phyloP scores from a whole-genome alignment of 2,797 vertebrate genomes.

The Etheostoma perlongum region DNA sequence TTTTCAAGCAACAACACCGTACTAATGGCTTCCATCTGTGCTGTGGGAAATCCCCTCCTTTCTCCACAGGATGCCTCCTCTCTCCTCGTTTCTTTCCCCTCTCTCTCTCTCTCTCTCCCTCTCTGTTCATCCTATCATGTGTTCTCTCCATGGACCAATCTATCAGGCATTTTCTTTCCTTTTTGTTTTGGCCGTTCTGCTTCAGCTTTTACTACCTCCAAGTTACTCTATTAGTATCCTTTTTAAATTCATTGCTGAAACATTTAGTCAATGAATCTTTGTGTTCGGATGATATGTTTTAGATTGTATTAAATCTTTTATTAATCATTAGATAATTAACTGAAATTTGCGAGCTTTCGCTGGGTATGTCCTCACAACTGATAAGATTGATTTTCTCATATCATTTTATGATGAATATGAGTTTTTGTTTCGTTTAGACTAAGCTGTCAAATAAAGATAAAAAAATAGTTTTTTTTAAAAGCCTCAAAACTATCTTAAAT shows the following conservation, averaged over 20 bases:
- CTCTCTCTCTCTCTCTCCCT: slow-evolving; percentile 48
- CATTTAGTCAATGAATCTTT: slow-evolving; percentile 1
- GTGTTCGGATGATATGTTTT: slow-evolving; percentile 21
- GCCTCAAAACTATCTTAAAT: background rate
- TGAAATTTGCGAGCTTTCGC: slow-evolving; percentile 1
- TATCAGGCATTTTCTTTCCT: slow-evolving; percentile 67
- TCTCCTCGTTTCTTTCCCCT: slow-evolving; percentile 63
- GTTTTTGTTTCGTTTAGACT: background rate
- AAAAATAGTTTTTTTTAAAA: background rate
- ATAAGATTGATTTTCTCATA: background rate
- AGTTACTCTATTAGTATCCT: slow-evolving; percentile 34
- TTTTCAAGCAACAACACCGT: slow-evolving; percentile 82
- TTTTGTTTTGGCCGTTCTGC: slow-evolving; percentile 63
- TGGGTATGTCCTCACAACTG: background rate
- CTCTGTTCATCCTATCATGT: slow-evolving; percentile 79
- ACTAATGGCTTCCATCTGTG: slow-evolving; percentile 85
- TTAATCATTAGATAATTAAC: slow-evolving; percentile 12
- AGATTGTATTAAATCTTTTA: background rate
- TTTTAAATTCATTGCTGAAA: slow-evolving; percentile 34
- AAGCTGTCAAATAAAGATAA: background rate
- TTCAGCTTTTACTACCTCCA: slow-evolving; percentile 53
- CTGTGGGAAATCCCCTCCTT: slow-evolving; percentile 83
- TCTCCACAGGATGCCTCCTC: slow-evolving; percentile 80
- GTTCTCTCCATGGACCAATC: slow-evolving; percentile 75
- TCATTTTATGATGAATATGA: slow-evolving; percentile 11